phyloP scores from a whole-genome alignment of 2,888 invertebrate species.

The Rhamnusium bicolor region DNA sequence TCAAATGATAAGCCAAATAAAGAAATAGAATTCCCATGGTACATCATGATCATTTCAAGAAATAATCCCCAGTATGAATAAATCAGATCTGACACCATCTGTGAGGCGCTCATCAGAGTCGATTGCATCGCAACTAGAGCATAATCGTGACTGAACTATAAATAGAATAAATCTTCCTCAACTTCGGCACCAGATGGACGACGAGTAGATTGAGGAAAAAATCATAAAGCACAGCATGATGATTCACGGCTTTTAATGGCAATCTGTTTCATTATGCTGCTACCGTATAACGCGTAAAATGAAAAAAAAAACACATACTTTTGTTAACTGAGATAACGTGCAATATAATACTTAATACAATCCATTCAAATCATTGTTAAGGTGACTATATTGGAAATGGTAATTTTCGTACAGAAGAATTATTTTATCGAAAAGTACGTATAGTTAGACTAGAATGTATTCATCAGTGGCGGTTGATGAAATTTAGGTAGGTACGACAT shows the following conservation, averaged over 20 bases:
- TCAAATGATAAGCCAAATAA: background rate
- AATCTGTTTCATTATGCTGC: background rate
- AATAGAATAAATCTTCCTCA: slow-evolving; percentile 47
- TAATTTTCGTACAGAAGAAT: no score
- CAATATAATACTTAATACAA: background rate
- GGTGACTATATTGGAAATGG: background rate
- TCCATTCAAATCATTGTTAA: background rate
- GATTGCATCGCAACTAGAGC: slow-evolving; percentile 48
- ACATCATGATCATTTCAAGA: slow-evolving; percentile 28
- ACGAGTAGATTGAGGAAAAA: slow-evolving; percentile 27
- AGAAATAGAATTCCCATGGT: slow-evolving; percentile 12
- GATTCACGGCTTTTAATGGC: slow-evolving; percentile 22
- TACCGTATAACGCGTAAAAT: slow-evolving; percentile 8
- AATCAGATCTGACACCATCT: slow-evolving; percentile 51
- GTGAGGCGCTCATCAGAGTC: slow-evolving; percentile 43
- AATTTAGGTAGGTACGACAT: no score
- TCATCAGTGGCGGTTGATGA: no score
- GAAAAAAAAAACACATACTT: background rate
- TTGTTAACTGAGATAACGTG: background rate
- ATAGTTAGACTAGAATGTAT: no score
- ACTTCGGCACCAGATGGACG: slow-evolving; percentile 42
- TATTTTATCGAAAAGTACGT: no score
- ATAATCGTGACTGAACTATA: slow-evolving; percentile 51
- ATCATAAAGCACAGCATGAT: slow-evolving; percentile 30
- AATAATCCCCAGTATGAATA: slow-evolving; percentile 39